Evolutionary conservation across 2,888 invertebrate genomes (phyloP).

Genomic region (Escarpia spicata): DNA sequence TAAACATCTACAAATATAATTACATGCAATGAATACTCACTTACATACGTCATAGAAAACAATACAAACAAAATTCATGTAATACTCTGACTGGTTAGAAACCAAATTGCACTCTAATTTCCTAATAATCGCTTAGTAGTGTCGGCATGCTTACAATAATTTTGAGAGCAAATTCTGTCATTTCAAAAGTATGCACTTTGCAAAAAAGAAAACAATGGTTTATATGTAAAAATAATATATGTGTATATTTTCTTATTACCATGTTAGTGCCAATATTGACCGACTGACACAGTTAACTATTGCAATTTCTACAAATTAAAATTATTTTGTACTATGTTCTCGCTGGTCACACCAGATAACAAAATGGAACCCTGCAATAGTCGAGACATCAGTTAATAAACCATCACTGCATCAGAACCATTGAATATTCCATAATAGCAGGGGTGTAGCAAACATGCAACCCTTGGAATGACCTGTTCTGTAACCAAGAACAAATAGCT

Average conservation of each 20-base stretch:
- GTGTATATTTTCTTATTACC: background rate
- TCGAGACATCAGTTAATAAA: no score
- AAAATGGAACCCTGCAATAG: no score
- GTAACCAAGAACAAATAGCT: no score
- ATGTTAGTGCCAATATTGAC: background rate
- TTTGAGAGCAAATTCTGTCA: background rate
- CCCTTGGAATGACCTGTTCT: no score
- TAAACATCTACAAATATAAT: background rate
- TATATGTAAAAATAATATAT: background rate
- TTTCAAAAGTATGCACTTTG: background rate
- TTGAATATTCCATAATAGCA: no score
- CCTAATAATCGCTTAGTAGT: background rate
- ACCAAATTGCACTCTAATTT: background rate
- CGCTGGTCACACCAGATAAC: no score
- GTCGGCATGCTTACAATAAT: background rate
- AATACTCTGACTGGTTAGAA: background rate
- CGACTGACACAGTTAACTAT: no score
- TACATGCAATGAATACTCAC: background rate
- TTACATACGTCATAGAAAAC: background rate
- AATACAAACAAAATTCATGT: background rate
- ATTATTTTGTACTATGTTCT: no score
- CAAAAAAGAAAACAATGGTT: background rate
- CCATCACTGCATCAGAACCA: no score
- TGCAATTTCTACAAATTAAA: no score
- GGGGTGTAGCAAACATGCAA: no score